phyloP scores from a whole-genome alignment of 2,113 vertebrate genomes.

The Ceyx margarethae region DNA sequence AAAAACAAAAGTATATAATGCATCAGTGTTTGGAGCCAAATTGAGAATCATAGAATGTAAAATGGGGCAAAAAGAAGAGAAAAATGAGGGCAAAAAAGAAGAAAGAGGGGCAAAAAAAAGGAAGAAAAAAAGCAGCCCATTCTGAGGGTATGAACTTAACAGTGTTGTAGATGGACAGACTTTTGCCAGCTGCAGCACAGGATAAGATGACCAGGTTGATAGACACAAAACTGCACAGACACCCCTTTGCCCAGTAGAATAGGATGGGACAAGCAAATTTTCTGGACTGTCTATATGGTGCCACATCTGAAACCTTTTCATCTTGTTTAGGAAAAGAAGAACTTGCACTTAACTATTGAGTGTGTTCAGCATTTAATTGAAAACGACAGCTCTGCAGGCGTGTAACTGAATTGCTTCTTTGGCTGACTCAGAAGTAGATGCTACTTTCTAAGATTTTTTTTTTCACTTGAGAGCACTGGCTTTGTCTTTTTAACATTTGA shows the following conservation, averaged over 20 bases:
- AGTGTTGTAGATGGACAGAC: background rate
- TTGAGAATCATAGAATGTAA: background rate
- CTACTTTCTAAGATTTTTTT: background rate
- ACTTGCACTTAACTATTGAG: background rate
- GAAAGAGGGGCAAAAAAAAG: no score
- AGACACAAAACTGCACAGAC: background rate
- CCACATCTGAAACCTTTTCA: background rate
- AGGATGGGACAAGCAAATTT: background rate
- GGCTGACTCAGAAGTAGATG: background rate
- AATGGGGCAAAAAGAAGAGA: no score
- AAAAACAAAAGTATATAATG: background rate
- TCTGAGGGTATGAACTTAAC: background rate
- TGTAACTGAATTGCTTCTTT: background rate
- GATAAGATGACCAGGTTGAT: background rate
- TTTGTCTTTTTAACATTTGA: conserved; percentile 28
- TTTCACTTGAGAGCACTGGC: background rate
- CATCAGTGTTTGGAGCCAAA: background rate
- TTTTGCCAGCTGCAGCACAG: background rate
- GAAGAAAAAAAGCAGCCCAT: rapidly evolving
- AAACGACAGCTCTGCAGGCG: background rate
- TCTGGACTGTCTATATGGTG: background rate
- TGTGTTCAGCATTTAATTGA: background rate
- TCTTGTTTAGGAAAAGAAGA: background rate
- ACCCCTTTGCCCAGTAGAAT: background rate
- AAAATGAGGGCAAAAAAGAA: no score